These are phyloP conservation scores for Fregetta grallaria DNA, from an alignment of 2,113 vertebrate species.

Conservation along the genomic window DNA sequence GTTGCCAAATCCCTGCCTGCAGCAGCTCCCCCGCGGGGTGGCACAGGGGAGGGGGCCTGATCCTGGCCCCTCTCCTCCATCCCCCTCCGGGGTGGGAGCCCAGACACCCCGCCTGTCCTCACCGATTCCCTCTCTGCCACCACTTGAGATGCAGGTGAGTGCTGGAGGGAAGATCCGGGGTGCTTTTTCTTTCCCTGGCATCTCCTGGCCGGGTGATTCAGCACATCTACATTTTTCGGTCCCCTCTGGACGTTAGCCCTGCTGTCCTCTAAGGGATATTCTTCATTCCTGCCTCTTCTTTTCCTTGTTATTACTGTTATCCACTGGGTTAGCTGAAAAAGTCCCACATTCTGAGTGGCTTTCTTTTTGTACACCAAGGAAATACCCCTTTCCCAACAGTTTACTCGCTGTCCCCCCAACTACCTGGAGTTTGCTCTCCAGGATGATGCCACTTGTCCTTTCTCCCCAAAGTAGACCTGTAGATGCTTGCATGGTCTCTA, in stretches of 20 bases:
- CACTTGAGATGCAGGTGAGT: background rate
- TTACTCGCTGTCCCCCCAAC: background rate
- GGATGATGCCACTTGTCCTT: background rate
- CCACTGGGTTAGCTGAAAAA: background rate
- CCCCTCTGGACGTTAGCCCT: background rate
- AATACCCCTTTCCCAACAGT: background rate
- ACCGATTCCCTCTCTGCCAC: background rate
- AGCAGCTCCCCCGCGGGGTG: background rate
- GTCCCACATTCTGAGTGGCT: background rate
- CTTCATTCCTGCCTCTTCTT: background rate
- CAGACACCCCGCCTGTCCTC: background rate
- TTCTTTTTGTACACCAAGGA: background rate
- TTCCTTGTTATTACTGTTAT: background rate
- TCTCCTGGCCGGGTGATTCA: background rate
- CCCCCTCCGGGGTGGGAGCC: rapidly evolving
- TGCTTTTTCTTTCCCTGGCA: background rate
- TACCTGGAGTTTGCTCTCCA: background rate
- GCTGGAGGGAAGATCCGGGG: rapidly evolving
- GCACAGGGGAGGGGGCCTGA: background rate
- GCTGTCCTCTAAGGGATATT: background rate
- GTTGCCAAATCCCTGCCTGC: background rate
- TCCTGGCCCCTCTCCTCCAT: background rate
- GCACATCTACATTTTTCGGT: background rate
- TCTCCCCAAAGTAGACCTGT: background rate
- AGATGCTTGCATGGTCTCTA: background rate